Percentiles rank a stretch among this genome's conserved stretches.
Conservation (phyloP, 1,140 invertebrate genomes). For the Halictus rubicundus region DNA sequence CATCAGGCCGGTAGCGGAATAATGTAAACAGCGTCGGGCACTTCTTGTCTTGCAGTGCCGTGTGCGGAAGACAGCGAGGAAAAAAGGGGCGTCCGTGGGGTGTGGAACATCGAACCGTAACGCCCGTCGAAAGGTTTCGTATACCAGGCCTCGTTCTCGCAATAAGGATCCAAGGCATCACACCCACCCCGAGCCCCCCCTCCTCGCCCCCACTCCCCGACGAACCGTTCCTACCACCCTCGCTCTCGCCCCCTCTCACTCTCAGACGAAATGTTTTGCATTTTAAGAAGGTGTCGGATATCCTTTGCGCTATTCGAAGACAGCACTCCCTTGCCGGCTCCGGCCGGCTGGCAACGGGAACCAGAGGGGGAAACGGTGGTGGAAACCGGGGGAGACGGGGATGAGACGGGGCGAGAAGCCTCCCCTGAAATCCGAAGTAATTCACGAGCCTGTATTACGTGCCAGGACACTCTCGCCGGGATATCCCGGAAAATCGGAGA, state of each 20-base stretch:
- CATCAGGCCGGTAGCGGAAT: background rate
- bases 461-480: slow-evolving; percentile 45
- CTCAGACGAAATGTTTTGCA: slow-evolving; percentile 77
- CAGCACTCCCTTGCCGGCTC: slow-evolving; percentile 39
- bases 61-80: slow-evolving; percentile 22
- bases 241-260: slow-evolving; percentile 22
- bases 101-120: slow-evolving; percentile 42
- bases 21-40: background rate
- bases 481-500: slow-evolving; percentile 47
- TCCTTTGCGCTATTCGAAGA: slow-evolving; percentile 70
- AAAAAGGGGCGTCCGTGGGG: background rate
- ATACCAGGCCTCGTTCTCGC: slow-evolving; percentile 64
- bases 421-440: slow-evolving; percentile 69
- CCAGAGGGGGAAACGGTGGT: slow-evolving; percentile 8
- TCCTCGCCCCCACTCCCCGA: slow-evolving; percentile 1
- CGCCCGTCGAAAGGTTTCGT: slow-evolving; percentile 53
- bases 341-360: slow-evolving; percentile 34
- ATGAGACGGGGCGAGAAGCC: slow-evolving; percentile 33
- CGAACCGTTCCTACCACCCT: slow-evolving; percentile 11
- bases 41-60: slow-evolving; percentile 26
- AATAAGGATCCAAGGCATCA: slow-evolving; percentile 67
- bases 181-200: slow-evolving; percentile 1
- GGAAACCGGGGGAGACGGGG: slow-evolving; percentile 11
- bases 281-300: slow-evolving; percentile 79
- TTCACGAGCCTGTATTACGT: slow-evolving; percentile 67